Evolutionary conservation across 2,797 vertebrate genomes (phyloP).

Genomic region (Dicrostonyx torquatus): DNA sequence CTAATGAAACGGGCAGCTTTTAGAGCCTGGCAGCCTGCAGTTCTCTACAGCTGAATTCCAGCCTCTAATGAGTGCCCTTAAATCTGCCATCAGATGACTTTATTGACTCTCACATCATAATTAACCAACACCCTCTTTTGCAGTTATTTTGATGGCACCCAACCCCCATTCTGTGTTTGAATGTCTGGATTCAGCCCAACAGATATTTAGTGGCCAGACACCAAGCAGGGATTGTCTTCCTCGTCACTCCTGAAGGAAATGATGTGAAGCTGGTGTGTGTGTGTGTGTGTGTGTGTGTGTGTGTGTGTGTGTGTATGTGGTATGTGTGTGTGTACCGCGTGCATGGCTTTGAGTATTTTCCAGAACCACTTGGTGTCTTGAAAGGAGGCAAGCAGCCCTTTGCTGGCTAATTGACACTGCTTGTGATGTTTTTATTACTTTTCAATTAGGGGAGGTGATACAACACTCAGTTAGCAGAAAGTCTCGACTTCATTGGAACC

Average conservation of each 20-base stretch:
- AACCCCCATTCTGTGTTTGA: not conserved
- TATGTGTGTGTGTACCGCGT: not conserved
- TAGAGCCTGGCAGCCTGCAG: conserved; percentile 80
- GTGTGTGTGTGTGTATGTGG: not conserved
- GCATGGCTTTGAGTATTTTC: conserved; percentile 80
- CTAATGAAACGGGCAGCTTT: conserved; percentile 83
- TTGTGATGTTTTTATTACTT: conserved; percentile 86
- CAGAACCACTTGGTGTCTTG: conserved; percentile 80
- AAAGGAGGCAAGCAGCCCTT: conserved; percentile 84
- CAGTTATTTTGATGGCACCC: conserved; percentile 73
- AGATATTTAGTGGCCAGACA: conserved; percentile 83
- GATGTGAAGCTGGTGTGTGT: not conserved
- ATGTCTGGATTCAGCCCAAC: conserved; percentile 66
- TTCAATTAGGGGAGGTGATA: conserved; percentile 84
- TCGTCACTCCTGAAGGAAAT: conserved; percentile 81
- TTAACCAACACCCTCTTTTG: conserved; percentile 84
- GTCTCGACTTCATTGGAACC: conserved; percentile 77
- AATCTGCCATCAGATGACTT: conserved; percentile 89
- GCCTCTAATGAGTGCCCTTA: conserved; percentile 87
- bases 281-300: not conserved
- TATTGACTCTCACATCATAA: conserved; percentile 87
- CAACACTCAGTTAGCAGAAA: conserved; percentile 70
- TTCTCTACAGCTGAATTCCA: conserved; percentile 82
- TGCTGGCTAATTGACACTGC: conserved; percentile 82
- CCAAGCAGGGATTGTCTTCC: conserved; percentile 68